Percentiles rank a stretch among this genome's conserved stretches.
Conservation (phyloP, 2,113 vertebrate genomes). For the Gadus chalcogrammus region DNA sequence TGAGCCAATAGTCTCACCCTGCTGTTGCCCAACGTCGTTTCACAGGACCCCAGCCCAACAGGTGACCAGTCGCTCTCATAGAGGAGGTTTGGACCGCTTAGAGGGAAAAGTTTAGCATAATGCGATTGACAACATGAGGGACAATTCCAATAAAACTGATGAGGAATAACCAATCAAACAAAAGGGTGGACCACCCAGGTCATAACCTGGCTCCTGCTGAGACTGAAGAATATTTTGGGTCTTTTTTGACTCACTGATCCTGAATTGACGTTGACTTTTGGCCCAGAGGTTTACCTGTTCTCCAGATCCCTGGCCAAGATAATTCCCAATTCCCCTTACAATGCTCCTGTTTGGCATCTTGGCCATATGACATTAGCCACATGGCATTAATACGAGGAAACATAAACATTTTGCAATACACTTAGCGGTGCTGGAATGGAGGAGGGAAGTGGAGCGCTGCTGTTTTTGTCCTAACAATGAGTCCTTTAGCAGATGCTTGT, state of each 20-base stretch:
- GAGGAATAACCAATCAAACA: too few relatives aligned
- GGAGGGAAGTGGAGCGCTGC: background rate
- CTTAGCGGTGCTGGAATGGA: background rate
- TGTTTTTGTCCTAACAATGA: too few relatives aligned
- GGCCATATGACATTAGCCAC: conserved; percentile 1
- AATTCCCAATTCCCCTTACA: background rate
- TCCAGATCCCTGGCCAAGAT: background rate
- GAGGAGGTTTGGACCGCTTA: too few relatives aligned
- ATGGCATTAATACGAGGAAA: background rate
- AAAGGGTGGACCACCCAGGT: background rate
- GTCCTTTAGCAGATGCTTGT: too few relatives aligned
- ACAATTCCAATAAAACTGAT: too few relatives aligned
- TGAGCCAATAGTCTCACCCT: too few relatives aligned
- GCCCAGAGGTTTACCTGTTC: conserved; percentile 6
- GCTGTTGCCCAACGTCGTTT: too few relatives aligned
- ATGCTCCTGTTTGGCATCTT: background rate
- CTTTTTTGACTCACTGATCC: conserved; percentile 1
- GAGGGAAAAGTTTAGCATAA: too few relatives aligned
- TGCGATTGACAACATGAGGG: too few relatives aligned
- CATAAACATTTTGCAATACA: background rate
- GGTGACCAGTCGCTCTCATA: too few relatives aligned
- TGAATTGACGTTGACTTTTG: background rate
- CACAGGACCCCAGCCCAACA: too few relatives aligned
- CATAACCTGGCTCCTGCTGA: background rate
- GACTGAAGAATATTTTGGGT: background rate